These are phyloP conservation scores for Digitonthophagus gazella DNA, from an alignment of 2,888 invertebrate genomes.

Conservation along the genomic window DNA sequence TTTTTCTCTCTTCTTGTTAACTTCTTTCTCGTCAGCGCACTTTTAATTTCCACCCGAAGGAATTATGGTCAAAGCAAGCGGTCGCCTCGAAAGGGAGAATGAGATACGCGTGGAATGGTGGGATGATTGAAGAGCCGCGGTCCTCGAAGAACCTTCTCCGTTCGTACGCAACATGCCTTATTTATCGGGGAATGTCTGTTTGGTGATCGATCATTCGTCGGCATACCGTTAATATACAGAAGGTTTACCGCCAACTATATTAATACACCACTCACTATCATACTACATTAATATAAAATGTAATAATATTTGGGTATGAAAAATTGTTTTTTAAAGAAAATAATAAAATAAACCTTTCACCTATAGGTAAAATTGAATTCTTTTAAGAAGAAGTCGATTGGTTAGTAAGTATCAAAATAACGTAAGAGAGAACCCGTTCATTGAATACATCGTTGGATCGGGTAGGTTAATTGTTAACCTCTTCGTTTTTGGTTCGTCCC, in stretches of 20 bases:
- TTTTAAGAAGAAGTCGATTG: too few species aligned
- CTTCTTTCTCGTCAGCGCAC: not conserved
- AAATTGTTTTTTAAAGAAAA: too few species aligned
- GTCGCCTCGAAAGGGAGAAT: not conserved
- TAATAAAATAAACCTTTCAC: too few species aligned
- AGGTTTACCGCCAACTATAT: too few species aligned
- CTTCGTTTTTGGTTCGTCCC: not conserved
- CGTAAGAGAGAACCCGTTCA: too few species aligned
- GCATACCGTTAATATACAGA: not conserved
- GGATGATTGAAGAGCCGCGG: not conserved
- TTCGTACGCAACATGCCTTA: not conserved
- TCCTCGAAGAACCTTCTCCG: not conserved
- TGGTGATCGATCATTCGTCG: not conserved
- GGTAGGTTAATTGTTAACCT: not conserved
- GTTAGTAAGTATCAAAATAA: too few species aligned
- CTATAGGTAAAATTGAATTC: too few species aligned
- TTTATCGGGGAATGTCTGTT: not conserved
- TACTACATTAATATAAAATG: too few species aligned
- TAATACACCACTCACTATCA: too few species aligned
- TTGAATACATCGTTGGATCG: too few species aligned
- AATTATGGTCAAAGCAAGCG: not conserved
- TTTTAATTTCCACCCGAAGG: not conserved
- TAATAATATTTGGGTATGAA: too few species aligned
- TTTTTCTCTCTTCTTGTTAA: not conserved
- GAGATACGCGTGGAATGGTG: not conserved